These are phyloP conservation scores for Phyllostomus hastatus DNA, from an alignment of 2,113 vertebrate genomes.

Conservation along the genomic window DNA sequence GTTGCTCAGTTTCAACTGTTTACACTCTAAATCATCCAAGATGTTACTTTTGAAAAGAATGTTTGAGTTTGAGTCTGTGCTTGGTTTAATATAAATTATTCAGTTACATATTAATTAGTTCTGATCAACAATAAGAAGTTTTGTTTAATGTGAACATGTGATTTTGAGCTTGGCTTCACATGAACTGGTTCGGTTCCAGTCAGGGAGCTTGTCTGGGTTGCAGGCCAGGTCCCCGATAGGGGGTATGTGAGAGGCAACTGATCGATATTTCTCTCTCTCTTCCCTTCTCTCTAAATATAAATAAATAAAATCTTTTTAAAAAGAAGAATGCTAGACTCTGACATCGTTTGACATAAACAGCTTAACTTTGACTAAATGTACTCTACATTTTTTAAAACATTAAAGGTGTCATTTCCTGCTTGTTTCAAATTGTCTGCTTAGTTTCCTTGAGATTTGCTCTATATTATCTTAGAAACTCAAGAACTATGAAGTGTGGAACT, in stretches of 20 bases:
- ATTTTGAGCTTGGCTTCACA: not conserved
- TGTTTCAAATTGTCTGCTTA: not conserved
- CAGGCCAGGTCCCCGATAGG: too few relatives aligned
- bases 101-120: not conserved
- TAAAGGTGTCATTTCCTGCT: not conserved
- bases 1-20: not conserved
- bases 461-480: not conserved
- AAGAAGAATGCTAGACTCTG: not conserved
- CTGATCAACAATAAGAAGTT: not conserved
- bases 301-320: too few relatives aligned
- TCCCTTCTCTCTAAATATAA: too few relatives aligned
- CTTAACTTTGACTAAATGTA: conserved; percentile 8
- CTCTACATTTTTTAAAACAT: not conserved
- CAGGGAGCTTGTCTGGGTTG: too few relatives aligned
- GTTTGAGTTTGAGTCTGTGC: not conserved
- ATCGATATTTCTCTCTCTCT: too few relatives aligned
- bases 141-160: not conserved
- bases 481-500: too few relatives aligned
- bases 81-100: not conserved
- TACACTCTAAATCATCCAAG: not conserved
- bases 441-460: not conserved
- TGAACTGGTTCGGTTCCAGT: not conserved
- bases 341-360: conserved; percentile 24
- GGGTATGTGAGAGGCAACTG: too few relatives aligned
- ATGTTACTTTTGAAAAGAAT: not conserved